Evolutionary conservation across 2,888 invertebrate genomes (phyloP), one percentile per base, ranked within the genome.

Genomic region (Drosophila trichaetosa): DNA sequence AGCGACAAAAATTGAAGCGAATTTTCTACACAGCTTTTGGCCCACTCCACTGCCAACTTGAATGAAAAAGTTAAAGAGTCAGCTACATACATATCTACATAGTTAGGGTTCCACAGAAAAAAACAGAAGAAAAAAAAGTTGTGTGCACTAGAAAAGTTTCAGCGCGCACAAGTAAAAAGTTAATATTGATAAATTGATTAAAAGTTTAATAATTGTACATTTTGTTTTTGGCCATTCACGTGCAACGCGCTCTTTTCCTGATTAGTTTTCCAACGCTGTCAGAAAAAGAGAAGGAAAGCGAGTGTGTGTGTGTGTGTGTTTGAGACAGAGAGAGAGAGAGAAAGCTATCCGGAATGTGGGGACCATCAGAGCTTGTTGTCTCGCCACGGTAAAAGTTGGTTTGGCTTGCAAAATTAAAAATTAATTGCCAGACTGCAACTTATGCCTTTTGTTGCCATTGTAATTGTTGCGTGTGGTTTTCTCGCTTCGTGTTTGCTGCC

Each of bases 181-280:
- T 90, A 88, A 87, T 90, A 90, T 90, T 90, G 87, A 90, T 87
- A 87, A 90, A 90, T 90, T 87, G 87, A 87, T 87, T 87, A 88
- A 90, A 90, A 87, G 80, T 87, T 87, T 90, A 88, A 90, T 87
- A 90, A 90, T 83, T 88, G 76, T 74, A 66, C 69, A 72, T 73
- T 80, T 76, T 76, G 64, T 71, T 76, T 74, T 75, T 80, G 58
- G 74, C 42, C 54, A 65, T 75, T 78, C 52, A 74, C 77, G 77
- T 78, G 77, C 71, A 49, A 24, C 51, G 31, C 64, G 40, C 40
- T 60, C 60, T 68, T 67, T 33, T 69, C 24, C 69, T 80, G 80
- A 80, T 80, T 80, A 80, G 80, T 77, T 80, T 71, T 49, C 16
- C 51, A 58, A 59, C 57, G 42, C 24, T 13, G 33, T 13, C 31